These are phyloP conservation scores for Epicauta chinensis DNA, from an alignment of 1,140 invertebrate species.

Conservation along the genomic window DNA sequence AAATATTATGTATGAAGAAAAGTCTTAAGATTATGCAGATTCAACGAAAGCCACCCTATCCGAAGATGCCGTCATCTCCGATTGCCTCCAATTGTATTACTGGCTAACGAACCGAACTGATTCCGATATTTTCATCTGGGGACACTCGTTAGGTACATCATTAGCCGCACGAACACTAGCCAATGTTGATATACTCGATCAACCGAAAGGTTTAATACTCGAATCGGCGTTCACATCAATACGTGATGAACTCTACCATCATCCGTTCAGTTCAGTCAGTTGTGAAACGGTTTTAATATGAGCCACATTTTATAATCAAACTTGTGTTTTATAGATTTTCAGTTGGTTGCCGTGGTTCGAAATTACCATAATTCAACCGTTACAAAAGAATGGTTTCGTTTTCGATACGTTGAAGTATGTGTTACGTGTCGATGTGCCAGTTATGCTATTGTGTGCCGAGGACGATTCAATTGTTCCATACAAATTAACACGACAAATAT, in stretches of 20 bases:
- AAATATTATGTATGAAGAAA: not conserved
- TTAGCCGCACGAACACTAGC: slow-evolving; percentile 26
- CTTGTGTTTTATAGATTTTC: slow-evolving; percentile 23
- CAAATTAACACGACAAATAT: slow-evolving; percentile 25
- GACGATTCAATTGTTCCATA: slow-evolving; percentile 37
- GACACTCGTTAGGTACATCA: slow-evolving; percentile 36
- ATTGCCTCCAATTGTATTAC: slow-evolving; percentile 34
- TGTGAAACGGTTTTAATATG: too few relatives aligned
- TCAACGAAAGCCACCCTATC: slow-evolving; percentile 29
- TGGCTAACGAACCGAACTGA: slow-evolving; percentile 29
- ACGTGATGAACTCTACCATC: slow-evolving; percentile 33
- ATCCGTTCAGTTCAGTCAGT: slow-evolving; percentile 31
- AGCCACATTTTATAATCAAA: slow-evolving; percentile 4
- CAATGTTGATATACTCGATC: slow-evolving; percentile 7
- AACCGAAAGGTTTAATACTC: slow-evolving; percentile 31
- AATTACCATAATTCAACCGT: slow-evolving; percentile 59
- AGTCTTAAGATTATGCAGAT: slow-evolving; percentile 35
- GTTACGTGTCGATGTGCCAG: slow-evolving; percentile 26
- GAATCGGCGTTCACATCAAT: slow-evolving; percentile 37
- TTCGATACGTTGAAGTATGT: slow-evolving; percentile 32
- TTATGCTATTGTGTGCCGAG: slow-evolving; percentile 36
- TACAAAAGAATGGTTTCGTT: slow-evolving; percentile 46
- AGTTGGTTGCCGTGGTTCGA: slow-evolving; percentile 37
- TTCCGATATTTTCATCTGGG: slow-evolving; percentile 36
- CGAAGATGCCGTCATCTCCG: slow-evolving; percentile 33